Percentiles rank a stretch among this genome's conserved stretches.
Evolutionary conservation across 2,888 invertebrate genomes (phyloP).

Genomic region (Lapara coniferarum): DNA sequence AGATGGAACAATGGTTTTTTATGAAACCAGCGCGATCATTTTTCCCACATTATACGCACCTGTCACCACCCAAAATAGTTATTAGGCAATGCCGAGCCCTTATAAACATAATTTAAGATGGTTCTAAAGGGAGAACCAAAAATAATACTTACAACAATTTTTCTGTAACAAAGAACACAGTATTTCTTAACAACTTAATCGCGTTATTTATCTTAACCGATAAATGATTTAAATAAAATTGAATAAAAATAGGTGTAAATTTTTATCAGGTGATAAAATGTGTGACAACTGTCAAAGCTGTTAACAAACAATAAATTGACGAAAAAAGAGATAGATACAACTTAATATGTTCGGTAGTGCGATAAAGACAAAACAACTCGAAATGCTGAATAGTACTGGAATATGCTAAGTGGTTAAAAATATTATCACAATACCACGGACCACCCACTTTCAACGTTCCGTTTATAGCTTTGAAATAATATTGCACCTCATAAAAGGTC

Average conservation of each 20-base stretch:
- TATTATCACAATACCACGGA: too few species aligned
- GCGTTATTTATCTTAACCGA: background rate
- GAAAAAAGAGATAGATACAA: too few species aligned
- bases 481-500: too few species aligned
- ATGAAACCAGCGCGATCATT: background rate
- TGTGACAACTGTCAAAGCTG: slow-evolving; percentile 14
- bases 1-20: background rate
- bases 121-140: background rate
- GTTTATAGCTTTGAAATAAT: too few species aligned
- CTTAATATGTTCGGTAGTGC: too few species aligned
- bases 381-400: too few species aligned
- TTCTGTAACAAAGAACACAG: slow-evolving; percentile 6
- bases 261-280: slow-evolving; percentile 39
- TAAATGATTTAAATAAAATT: background rate
- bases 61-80: slow-evolving; percentile 77
- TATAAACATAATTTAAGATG: slow-evolving; percentile 1
- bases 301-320: background rate
- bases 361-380: too few species aligned
- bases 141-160: slow-evolving; percentile 11
- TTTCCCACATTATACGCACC: slow-evolving; percentile 35
- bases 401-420: too few species aligned
- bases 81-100: slow-evolving; percentile 47
- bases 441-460: too few species aligned
- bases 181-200: background rate
- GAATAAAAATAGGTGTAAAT: slow-evolving; percentile 37